These are phyloP conservation scores for Xylocopa sonorina DNA, from an alignment of 1,140 invertebrate genomes.

Conservation along the genomic window DNA sequence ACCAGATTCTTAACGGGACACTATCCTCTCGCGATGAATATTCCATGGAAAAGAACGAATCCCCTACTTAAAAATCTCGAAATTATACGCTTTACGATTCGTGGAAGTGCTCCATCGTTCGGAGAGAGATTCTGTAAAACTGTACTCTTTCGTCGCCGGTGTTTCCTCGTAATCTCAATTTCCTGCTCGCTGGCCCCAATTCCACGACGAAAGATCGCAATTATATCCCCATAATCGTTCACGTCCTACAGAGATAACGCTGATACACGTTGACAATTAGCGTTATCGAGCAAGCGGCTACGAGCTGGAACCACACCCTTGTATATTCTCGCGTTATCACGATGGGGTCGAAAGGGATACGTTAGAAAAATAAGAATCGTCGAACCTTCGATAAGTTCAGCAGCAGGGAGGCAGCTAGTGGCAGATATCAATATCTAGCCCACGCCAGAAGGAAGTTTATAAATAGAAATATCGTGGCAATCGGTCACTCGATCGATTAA, in stretches of 20 bases:
- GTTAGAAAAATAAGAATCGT: constrained; percentile 7
- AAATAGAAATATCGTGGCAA: constrained; percentile 12
- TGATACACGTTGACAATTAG: neutral
- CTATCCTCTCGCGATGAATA: neutral
- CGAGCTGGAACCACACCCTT: constrained; percentile 31
- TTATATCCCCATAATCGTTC: neutral
- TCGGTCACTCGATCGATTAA: constrained; percentile 22
- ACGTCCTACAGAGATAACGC: neutral
- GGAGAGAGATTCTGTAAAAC: neutral
- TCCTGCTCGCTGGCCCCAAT: neutral
- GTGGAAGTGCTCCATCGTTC: neutral
- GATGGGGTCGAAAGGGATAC: constrained; percentile 16
- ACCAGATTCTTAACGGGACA: neutral
- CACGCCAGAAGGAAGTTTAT: neutral
- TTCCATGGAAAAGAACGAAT: neutral
- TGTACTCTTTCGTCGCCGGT: neutral
- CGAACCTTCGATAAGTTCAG: constrained; percentile 36
- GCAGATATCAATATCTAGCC: constrained; percentile 9
- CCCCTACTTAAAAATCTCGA: too few species aligned
- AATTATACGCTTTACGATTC: neutral
- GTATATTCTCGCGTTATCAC: constrained; percentile 24
- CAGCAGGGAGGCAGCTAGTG: neutral
- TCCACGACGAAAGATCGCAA: neutral
- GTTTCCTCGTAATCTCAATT: neutral
- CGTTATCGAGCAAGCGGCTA: constrained; percentile 22